Evolutionary conservation across 2,797 vertebrate species (phyloP).

Genomic region (Denticeps clupeoides): DNA sequence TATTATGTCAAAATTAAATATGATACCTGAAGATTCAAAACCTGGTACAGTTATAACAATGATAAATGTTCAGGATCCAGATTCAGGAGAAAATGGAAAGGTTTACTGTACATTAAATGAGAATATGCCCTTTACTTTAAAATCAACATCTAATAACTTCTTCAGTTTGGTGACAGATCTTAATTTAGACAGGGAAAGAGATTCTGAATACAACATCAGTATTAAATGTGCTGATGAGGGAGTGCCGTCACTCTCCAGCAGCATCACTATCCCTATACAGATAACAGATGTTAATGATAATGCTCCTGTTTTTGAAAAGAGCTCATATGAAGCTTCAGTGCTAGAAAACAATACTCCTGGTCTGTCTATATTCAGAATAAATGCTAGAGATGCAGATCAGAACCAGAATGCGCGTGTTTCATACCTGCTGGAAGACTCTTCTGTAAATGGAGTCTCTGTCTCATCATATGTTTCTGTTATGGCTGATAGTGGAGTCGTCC

Average conservation of each 20-base stretch:
- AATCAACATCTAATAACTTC: no score
- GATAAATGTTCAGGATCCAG: slow-evolving; percentile 45
- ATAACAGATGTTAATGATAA: slow-evolving; percentile 46
- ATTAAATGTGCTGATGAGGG: slow-evolving; percentile 43
- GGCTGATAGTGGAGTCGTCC: slow-evolving; percentile 25
- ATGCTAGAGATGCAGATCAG: slow-evolving; percentile 43
- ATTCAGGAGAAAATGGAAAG: no score
- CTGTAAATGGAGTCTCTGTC: slow-evolving; percentile 21
- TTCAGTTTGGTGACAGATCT: no score
- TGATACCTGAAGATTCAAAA: slow-evolving; percentile 36
- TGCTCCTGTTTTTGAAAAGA: slow-evolving; percentile 13
- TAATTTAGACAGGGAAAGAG: no score
- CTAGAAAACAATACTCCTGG: slow-evolving; percentile 49
- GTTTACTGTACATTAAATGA: no score
- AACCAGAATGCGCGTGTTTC: slow-evolving; percentile 42
- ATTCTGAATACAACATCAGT: slow-evolving; percentile 46
- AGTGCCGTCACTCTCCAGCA: slow-evolving; percentile 36
- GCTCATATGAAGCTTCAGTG: slow-evolving; percentile 35
- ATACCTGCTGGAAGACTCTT: slow-evolving; percentile 32
- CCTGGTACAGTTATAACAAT: slow-evolving; percentile 43
- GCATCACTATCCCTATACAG: slow-evolving; percentile 33
- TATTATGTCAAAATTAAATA: slow-evolving; percentile 33
- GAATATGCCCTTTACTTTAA: no score
- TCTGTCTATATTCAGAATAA: slow-evolving; percentile 38
- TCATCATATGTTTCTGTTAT: slow-evolving; percentile 40